Base-by-base conservation (phyloP, 2,113 vertebrate species). In the Rafetus swinhoei region DNA sequence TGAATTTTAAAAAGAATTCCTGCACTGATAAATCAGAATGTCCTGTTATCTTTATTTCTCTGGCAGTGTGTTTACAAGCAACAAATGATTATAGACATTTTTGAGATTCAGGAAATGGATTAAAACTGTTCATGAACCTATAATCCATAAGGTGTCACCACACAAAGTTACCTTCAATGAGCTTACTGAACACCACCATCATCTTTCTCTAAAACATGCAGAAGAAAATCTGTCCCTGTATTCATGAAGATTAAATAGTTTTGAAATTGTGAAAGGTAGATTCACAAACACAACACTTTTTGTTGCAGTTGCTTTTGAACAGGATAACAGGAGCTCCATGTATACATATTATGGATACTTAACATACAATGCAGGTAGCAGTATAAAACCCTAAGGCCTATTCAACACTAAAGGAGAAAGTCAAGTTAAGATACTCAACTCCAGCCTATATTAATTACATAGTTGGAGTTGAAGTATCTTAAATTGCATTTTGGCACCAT, bases 51-150 rank as follows among this genome's bases (percentile, higher is more conserved):
- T 88, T n/a, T 87, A 7, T 8, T 0, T 88, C 91, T 92, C 25
- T 81, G 93, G 35, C 69, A 57, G 14, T 62, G 53, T 24, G 53
- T 79, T 52, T 79, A 53, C 24, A 53, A 18, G 50, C 50, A 79
- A 27, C 27, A 53, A 15, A 72, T 0, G 0, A 84, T 5, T 39
- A 45, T 5, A 4, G 59, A 85, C 77, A n/a, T 35, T 85, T 90
- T 59, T 65, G 39, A 56, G 72, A 79, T 62, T 84, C 62, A 89
- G 55, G 53, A 93, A 65, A 59, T 87, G 16, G 55, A 7, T 21
- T 82, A 57, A 91, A 87, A 87, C 50, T 69, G 59, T 27, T 29
- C 35, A 8, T 82, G 62, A 77, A 90, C 60, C 55, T 2, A 3
- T 69, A 3, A 32, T 50, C 69, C 29, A 25, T 13, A 45, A 9